These are phyloP conservation scores for Carassius carassius DNA, from an alignment of 2,113 vertebrate species.

Conservation along the genomic window DNA sequence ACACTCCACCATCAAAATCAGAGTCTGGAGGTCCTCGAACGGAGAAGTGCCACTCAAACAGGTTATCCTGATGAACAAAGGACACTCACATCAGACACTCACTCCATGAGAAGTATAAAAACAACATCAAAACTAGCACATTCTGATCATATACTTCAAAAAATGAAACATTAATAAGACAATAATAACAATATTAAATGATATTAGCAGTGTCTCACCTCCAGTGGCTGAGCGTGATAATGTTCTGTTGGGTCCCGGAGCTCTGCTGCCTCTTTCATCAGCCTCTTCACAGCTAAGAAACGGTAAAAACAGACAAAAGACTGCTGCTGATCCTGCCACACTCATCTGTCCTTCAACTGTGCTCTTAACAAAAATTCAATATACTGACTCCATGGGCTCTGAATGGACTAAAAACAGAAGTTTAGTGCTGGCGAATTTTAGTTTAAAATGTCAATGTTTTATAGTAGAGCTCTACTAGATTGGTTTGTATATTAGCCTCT, in stretches of 20 bases:
- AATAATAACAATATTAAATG: not conserved
- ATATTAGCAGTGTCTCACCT: conserved; percentile 75
- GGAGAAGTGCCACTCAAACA: conserved; percentile 99
- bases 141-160: not conserved
- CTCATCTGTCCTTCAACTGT: not conserved
- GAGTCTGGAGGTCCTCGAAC: conserved; percentile 97
- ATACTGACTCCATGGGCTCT: not conserved
- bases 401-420: not conserved
- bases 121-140: not conserved
- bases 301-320: conserved; percentile 48
- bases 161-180: not conserved
- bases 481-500: not conserved
- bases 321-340: not conserved
- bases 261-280: conserved; percentile 98
- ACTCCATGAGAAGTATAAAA: not conserved
- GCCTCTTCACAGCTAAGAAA: conserved; percentile 90
- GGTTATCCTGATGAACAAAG: conserved; percentile 85
- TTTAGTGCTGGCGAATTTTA: not conserved
- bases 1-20: conserved; percentile 95
- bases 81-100: not conserved
- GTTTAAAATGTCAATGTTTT: not conserved
- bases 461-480: not conserved
- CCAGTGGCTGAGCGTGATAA: conserved; percentile 97
- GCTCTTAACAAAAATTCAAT: not conserved
- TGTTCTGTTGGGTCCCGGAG: conserved; percentile 96